Base-by-base conservation (phyloP, 2,797 vertebrate species). In the Distichodus sexfasciatus region DNA sequence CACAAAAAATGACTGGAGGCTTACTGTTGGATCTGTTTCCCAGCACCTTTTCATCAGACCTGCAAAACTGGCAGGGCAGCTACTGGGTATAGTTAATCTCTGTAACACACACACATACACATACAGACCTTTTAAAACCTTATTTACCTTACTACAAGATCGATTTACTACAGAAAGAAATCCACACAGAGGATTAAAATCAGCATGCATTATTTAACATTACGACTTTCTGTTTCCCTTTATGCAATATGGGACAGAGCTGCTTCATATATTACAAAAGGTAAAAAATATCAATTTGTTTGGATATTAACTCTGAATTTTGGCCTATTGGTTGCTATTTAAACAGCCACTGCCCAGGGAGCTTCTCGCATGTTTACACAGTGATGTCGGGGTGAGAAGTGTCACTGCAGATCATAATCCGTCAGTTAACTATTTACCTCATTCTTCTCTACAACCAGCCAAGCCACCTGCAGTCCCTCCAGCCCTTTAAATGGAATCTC, bases 361-460 rank as follows among this genome's bases (percentile, higher is more conserved):
- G 24, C 9, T 21, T 17, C 5, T 26, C 29, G 3, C 15, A 44
- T 28, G 40, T 17, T 48, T 48, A 33, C 47, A 38, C 11, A 59
- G 28, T 66, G 17, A 40, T 26, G 40, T 1, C n/a, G 12, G 11
- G 8, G 6, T 26, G n/a, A 6, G 4, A 29, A 14, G 46, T 24
- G 9, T 6, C 19, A 36, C 8, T 35, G 40, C 57, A 24, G 41
- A 67, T 17, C 26, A 11, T 7, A 17, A 48, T 28, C 24, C 4
- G 48, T 57, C 10, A 6, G 7, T 38, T 47, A 59, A 14, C 21
- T 4, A 10, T 64, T 38, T 93, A 98, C 97, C 96, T 99, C 97
- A 44, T 95, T 94, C 89, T 99, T 99, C 92, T 99, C 97, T 85
- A 99, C 97, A 79, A 99, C 97, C 66, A 99, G 94, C 97, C 97